Evolutionary conservation across 2,797 vertebrate species (phyloP), one percentile per base, ranked within the genome.

Genomic region (Leptodactylus fallax): DNA sequence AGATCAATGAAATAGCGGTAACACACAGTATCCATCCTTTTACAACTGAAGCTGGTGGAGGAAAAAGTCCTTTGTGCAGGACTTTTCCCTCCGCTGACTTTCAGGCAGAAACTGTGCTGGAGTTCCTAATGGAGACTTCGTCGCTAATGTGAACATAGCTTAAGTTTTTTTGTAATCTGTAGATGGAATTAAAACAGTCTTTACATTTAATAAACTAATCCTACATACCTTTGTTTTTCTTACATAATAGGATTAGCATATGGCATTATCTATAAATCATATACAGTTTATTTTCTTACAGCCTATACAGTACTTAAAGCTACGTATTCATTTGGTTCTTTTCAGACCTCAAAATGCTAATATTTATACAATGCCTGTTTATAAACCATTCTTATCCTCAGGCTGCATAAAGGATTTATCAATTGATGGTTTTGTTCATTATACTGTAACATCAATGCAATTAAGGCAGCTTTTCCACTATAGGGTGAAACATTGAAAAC

Each of bases 211-310:
- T 65, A 76, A 89, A 88, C 88, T 89, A 90, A 81, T 90, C 80
- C 85, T 85, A 17, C 56, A 81, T 71, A 76, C 80, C 72, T 87
- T 47, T 87, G 14, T 61, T 84, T 86, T 83, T 47, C 87, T 90
- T 87, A 79, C 79, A 81, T 85, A 83, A 71, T 89, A 89, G 83
- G 83, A 69, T 90, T 90, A 45, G 89, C 87, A 89, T 89, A 81
- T 82, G 86, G 77, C 25, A 76, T 79, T 77, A 89, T 90, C 63
- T 84, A 88, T 88, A 88, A 84, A 88, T 85, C 83, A 85, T 69
- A 86, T 67, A 60, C 55, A 83, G 88, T 88, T 90, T 90, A 89
- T 88, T 90, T 90, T 90, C 83, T 87, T 91, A 87, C 49, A 80
- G 88, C 83, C 81, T 36, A 81, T 58, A n/a, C n/a, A n/a, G n/a